These are phyloP conservation scores for Neosilurus hyrtlii DNA, from an alignment of 2,797 vertebrate species.

Conservation along the genomic window DNA sequence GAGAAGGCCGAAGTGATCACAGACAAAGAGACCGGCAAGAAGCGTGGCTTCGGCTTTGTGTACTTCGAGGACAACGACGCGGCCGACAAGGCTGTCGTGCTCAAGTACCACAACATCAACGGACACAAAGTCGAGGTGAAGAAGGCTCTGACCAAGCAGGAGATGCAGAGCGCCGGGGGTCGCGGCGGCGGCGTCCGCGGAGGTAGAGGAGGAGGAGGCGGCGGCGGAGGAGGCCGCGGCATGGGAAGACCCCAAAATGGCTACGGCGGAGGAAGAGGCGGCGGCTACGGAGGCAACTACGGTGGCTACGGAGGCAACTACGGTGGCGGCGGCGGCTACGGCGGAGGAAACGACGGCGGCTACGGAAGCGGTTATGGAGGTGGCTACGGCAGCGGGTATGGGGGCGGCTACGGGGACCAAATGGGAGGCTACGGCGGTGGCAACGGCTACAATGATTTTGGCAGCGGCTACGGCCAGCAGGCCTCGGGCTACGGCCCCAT, in stretches of 20 bases:
- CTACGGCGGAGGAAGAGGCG: slow-evolving; percentile 79
- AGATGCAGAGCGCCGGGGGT: slow-evolving; percentile 84
- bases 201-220: slow-evolving; percentile 70
- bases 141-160: slow-evolving; percentile 94
- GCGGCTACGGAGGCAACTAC: slow-evolving; percentile 67
- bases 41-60: slow-evolving; percentile 95
- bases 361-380: slow-evolving; percentile 83
- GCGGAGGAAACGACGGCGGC: slow-evolving; percentile 75
- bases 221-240: slow-evolving; percentile 76
- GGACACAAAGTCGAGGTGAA: slow-evolving; percentile 97
- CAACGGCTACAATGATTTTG: slow-evolving; percentile 91
- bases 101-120: slow-evolving; percentile 92
- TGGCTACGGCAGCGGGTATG: slow-evolving; percentile 81
- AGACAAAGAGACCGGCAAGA: slow-evolving; percentile 94
- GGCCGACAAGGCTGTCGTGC: slow-evolving; percentile 92
- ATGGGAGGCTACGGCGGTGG: slow-evolving; percentile 79
- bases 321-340: slow-evolving; percentile 74
- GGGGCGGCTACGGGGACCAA: slow-evolving; percentile 78
- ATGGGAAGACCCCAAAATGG: slow-evolving; percentile 84
- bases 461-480: slow-evolving; percentile 89
- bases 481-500: slow-evolving; percentile 90
- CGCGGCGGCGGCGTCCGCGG: slow-evolving; percentile 73
- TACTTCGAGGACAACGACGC: slow-evolving; percentile 94
- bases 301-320: slow-evolving; percentile 81
- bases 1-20: slow-evolving; percentile 97